phyloP scores from a whole-genome alignment of 2,797 vertebrate genomes.

The Pseudochirops cupreus region DNA sequence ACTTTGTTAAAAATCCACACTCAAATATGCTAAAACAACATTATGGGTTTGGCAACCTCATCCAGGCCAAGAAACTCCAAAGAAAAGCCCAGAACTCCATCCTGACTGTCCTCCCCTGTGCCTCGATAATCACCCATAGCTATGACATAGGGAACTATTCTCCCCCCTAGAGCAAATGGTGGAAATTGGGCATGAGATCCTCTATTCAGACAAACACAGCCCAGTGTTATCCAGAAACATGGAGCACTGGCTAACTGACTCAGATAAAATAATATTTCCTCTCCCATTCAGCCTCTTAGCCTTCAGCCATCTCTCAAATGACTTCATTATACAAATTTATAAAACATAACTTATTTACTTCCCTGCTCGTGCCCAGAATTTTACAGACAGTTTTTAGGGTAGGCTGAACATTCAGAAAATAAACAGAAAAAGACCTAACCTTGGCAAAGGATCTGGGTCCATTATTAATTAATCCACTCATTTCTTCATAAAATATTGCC shows the following conservation, averaged over 20 bases:
- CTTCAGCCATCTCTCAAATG: conserved; percentile 60
- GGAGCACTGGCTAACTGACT: conserved; percentile 53
- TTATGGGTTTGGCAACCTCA: conserved; percentile 57
- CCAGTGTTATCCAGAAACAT: conserved; percentile 65
- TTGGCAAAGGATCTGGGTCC: neutral
- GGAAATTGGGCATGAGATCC: conserved; percentile 73
- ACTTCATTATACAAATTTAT: conserved; percentile 74
- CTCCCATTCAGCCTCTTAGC: conserved; percentile 61
- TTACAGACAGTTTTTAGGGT: conserved; percentile 57
- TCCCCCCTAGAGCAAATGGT: conserved; percentile 45
- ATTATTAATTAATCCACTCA: neutral
- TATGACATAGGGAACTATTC: conserved; percentile 44
- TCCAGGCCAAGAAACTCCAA: conserved; percentile 34
- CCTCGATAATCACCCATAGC: conserved; percentile 3
- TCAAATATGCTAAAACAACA: conserved; percentile 12
- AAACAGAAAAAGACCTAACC: conserved; percentile 21
- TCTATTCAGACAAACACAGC: conserved; percentile 71
- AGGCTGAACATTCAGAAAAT: conserved; percentile 38
- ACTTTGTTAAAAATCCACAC: conserved; percentile 34
- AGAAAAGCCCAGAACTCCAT: neutral
- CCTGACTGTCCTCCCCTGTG: neutral
- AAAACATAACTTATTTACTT: conserved; percentile 67
- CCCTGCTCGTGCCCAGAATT: conserved; percentile 55
- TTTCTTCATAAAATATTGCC: neutral
- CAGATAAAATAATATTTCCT: conserved; percentile 67